A percentile compares a stretch with the other conserved stretches of the same genome.
Evolutionary conservation across 1,140 invertebrate genomes (phyloP).

Genomic region (Carcinoscorpius rotundicauda): DNA sequence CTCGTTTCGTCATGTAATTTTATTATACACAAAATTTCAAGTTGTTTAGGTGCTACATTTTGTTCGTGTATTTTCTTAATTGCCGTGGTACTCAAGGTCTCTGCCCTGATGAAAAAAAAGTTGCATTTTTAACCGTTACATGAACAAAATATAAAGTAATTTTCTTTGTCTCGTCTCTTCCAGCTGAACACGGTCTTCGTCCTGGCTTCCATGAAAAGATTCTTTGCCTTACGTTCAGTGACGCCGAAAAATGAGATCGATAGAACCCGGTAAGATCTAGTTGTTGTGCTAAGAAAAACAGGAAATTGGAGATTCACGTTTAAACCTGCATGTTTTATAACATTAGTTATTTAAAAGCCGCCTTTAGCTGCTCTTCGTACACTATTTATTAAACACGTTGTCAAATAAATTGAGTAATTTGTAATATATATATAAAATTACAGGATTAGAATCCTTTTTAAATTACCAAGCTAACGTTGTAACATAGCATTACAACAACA

Average conservation of each 20-base stretch:
- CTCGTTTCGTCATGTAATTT: too few relatives aligned
- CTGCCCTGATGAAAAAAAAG: too few relatives aligned
- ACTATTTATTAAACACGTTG: not conserved
- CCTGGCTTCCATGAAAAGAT: constrained; percentile 31
- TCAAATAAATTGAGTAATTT: not conserved
- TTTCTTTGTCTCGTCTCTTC: constrained; percentile 2
- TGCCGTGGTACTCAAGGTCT: too few relatives aligned
- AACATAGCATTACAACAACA: not conserved
- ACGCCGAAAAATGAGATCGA: constrained; percentile 23
- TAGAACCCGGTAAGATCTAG: constrained; percentile 16
- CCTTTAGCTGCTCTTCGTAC: not conserved
- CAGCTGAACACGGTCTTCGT: constrained; percentile 37
- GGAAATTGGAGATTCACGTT: not conserved
- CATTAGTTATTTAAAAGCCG: not conserved
- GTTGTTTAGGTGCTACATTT: too few relatives aligned
- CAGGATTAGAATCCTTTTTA: not conserved
- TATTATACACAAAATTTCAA: too few relatives aligned
- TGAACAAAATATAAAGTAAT: too few relatives aligned
- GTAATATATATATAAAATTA: not conserved
- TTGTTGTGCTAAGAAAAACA: not conserved
- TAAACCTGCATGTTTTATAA: not conserved
- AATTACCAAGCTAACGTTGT: not conserved
- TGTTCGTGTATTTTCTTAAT: too few relatives aligned
- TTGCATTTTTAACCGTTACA: too few relatives aligned
- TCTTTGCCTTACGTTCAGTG: constrained; percentile 27